These are phyloP conservation scores for Chironomus riparius DNA, from an alignment of 2,888 invertebrate genomes.

Conservation along the genomic window DNA sequence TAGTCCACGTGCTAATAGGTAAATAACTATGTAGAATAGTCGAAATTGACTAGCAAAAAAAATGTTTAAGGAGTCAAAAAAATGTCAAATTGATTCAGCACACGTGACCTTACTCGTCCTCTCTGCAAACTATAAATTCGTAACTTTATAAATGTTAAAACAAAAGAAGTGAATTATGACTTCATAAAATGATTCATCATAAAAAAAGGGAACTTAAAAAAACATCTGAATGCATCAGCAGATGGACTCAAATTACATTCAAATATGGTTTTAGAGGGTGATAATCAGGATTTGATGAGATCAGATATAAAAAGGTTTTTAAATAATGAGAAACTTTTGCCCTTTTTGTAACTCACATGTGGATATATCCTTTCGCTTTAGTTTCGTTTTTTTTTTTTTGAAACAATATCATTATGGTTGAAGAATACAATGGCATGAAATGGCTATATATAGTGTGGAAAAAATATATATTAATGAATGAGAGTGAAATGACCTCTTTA, in stretches of 20 bases:
- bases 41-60: neutral
- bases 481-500: neutral
- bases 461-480: neutral
- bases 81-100: neutral
- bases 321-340: too few species aligned
- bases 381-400: too few species aligned
- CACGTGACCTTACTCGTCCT: neutral
- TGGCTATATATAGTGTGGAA: neutral
- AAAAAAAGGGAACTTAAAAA: too few species aligned
- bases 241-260: neutral
- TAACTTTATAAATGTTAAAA: too few species aligned
- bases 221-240: neutral
- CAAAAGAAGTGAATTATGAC: too few species aligned
- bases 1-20: neutral
- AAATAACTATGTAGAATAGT: neutral
- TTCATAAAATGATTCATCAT: too few species aligned
- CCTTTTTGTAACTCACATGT: too few species aligned
- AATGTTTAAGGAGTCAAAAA: neutral
- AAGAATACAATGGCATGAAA: neutral
- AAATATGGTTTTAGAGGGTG: too few species aligned
- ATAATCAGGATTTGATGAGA: too few species aligned
- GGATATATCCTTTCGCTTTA: neutral
- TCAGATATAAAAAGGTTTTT: too few species aligned
- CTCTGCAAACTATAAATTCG: too few species aligned
- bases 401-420: neutral